These are phyloP conservation scores for Hemicrepidius hirtus DNA, from an alignment of 2,888 invertebrate species.

Conservation along the genomic window DNA sequence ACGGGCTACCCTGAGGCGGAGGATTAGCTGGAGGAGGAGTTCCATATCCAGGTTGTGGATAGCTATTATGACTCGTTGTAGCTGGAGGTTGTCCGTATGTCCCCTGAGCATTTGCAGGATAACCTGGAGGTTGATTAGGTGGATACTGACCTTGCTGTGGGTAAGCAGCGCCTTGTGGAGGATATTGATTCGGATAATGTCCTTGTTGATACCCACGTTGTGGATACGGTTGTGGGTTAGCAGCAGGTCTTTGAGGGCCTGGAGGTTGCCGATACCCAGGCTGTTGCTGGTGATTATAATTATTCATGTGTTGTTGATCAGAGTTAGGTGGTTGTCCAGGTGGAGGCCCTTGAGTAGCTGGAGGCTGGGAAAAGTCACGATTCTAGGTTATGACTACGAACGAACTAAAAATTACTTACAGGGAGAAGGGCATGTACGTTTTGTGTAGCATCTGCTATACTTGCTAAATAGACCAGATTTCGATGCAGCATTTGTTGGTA, in stretches of 20 bases:
- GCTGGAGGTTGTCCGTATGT: conserved; percentile 79
- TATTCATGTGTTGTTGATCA: conserved; percentile 69
- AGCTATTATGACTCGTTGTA: conserved; percentile 75
- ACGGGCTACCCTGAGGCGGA: conserved; percentile 67
- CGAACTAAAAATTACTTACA: conserved; percentile 75
- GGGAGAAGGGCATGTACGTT: conserved; percentile 93
- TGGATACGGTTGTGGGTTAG: conserved; percentile 79
- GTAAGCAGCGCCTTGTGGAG: conserved; percentile 80
- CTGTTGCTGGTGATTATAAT: conserved; percentile 71
- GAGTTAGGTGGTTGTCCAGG: conserved; percentile 68
- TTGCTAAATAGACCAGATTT: conserved; percentile 96
- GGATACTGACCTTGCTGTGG: conserved; percentile 80
- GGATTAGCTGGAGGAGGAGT: conserved; percentile 65
- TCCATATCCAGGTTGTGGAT: conserved; percentile 73
- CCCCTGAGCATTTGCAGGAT: conserved; percentile 76
- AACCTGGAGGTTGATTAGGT: conserved; percentile 81
- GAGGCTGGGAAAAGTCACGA: conserved; percentile 71
- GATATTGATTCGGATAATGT: conserved; percentile 79
- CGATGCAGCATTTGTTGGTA: conserved; percentile 96
- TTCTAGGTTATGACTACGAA: background rate
- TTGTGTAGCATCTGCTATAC: conserved; percentile 96
- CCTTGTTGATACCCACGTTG: conserved; percentile 82
- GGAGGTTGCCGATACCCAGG: conserved; percentile 74
- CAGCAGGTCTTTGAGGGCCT: conserved; percentile 76
- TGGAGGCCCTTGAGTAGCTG: conserved; percentile 70